Conservation (phyloP, 1,140 invertebrate species). For the Calliphora vicina region DNA sequence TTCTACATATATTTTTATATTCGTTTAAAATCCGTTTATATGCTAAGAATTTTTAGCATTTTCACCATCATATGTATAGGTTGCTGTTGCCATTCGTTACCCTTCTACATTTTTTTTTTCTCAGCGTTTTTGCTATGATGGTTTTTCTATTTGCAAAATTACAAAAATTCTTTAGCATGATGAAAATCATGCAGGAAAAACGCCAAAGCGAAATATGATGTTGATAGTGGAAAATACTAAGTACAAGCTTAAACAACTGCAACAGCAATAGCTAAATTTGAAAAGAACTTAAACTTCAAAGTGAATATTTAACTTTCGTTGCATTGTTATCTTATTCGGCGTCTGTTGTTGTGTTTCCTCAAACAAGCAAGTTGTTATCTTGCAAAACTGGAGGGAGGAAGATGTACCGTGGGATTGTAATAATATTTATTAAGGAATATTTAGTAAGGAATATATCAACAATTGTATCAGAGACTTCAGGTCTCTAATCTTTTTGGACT, state of each 20-base stretch:
- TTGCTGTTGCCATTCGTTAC: neutral
- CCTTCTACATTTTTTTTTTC: neutral
- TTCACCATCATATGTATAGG: neutral
- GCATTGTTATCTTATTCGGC: neutral
- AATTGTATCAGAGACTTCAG: too few species aligned
- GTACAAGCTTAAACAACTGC: neutral
- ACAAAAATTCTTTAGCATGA: neutral
- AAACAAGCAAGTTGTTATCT: neutral
- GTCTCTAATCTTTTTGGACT: too few species aligned
- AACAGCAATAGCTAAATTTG: neutral
- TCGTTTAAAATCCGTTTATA: neutral
- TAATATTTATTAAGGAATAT: too few species aligned
- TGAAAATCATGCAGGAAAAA: neutral
- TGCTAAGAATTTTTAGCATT: too few species aligned
- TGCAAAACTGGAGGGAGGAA: neutral
- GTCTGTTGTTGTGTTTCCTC: neutral
- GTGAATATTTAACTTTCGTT: slow-evolving; percentile 10
- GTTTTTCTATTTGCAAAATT: neutral
- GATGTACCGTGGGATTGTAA: too few species aligned
- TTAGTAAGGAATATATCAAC: too few species aligned
- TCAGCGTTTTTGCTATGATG: neutral
- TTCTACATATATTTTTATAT: neutral
- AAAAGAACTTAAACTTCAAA: neutral
- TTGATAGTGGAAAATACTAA: too few species aligned
- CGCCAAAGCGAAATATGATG: too few species aligned